Percentiles rank a stretch among this genome's conserved stretches.
phyloP scores from a whole-genome alignment of 1,140 invertebrate species.

The Euglossa dilemma region DNA sequence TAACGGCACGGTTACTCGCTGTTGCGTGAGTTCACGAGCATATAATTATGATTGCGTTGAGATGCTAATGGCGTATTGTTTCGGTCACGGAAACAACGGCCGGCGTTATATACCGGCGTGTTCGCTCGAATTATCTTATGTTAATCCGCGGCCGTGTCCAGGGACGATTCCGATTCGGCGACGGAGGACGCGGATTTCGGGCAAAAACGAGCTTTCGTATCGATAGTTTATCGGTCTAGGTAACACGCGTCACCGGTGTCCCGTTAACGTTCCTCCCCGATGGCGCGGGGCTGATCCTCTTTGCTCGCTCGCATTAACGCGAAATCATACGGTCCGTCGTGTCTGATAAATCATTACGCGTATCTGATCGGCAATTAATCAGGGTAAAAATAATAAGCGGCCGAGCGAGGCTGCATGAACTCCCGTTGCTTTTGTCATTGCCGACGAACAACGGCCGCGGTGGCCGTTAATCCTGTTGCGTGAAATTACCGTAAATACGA shows the following conservation, averaged over 20 bases:
- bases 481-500: slow-evolving; percentile 29
- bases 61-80: slow-evolving; percentile 48
- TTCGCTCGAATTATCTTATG: slow-evolving; percentile 32
- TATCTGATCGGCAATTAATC: slow-evolving; percentile 28
- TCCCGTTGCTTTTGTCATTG: background rate
- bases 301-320: background rate
- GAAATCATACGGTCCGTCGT: background rate
- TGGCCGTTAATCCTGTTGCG: slow-evolving; percentile 1
- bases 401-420: background rate
- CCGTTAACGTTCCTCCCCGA: no score
- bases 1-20: slow-evolving; percentile 28
- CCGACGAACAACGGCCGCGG: background rate
- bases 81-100: slow-evolving; percentile 39
- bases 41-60: slow-evolving; percentile 49
- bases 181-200: no score
- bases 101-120: slow-evolving; percentile 10
- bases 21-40: slow-evolving; percentile 45
- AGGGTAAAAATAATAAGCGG: slow-evolving; percentile 28
- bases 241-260: no score
- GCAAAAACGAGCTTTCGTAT: background rate
- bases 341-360: background rate
- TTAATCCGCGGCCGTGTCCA: slow-evolving; percentile 18
- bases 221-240: background rate
- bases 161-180: background rate
- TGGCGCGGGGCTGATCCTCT: no score